phyloP scores from a whole-genome alignment of 2,888 invertebrate genomes.

The Nephrotoma flavescens region DNA sequence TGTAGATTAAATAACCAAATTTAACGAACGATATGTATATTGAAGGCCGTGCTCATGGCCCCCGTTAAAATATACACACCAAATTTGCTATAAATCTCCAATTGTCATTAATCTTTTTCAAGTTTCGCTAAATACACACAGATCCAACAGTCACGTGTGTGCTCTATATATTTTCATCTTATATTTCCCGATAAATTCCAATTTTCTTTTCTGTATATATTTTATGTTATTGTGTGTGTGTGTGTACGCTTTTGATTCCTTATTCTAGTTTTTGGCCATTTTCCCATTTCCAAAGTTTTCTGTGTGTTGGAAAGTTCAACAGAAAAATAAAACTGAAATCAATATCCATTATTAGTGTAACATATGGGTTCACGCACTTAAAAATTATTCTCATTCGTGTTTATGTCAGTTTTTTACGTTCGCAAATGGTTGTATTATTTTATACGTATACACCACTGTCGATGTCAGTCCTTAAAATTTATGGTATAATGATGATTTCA shows the following conservation, averaged over 20 bases:
- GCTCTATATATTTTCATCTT: not conserved
- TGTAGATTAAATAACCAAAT: too few species aligned
- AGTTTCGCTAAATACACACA: not conserved
- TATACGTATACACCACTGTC: not conserved
- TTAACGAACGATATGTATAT: too few species aligned
- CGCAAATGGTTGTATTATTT: not conserved
- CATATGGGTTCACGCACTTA: not conserved
- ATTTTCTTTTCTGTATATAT: not conserved
- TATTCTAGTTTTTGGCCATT: not conserved
- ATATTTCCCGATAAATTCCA: not conserved
- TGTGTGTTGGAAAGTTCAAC: not conserved
- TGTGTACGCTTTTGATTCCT: not conserved
- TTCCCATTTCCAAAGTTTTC: not conserved
- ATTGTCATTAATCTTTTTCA: not conserved
- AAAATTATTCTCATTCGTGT: not conserved
- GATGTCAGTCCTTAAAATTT: not conserved
- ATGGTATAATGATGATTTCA: not conserved
- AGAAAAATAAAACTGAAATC: not conserved
- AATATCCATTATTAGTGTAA: not conserved
- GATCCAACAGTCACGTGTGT: not conserved
- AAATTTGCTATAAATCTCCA: not conserved
- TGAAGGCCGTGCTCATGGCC: too few species aligned
- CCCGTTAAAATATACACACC: not conserved
- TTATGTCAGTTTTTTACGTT: not conserved
- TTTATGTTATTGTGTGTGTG: not conserved